phyloP scores from a whole-genome alignment of 2,888 invertebrate species.

The Parthenolecanium corni region DNA sequence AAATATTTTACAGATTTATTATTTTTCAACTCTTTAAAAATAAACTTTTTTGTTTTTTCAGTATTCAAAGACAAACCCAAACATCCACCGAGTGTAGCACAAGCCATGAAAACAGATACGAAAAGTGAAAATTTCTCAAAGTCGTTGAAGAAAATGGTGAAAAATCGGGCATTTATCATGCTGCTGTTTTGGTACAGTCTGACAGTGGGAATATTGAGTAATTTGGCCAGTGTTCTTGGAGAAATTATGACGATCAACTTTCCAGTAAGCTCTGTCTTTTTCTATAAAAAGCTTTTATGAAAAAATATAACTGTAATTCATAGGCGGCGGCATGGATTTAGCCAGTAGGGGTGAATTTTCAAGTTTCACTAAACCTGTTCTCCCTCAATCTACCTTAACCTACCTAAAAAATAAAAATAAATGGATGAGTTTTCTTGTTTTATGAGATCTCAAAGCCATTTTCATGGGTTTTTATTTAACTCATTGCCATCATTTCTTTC shows the following conservation, averaged over 20 bases:
- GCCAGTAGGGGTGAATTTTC: too few relatives aligned
- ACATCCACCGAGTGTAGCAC: not conserved
- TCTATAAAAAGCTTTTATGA: slow-evolving; percentile 37
- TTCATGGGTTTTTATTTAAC: too few relatives aligned
- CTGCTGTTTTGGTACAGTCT: not conserved
- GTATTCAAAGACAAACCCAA: not conserved
- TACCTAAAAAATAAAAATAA: too few relatives aligned
- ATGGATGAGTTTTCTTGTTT: too few relatives aligned
- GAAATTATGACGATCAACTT: slow-evolving; percentile 41
- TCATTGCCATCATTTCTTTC: too few relatives aligned
- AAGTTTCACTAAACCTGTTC: too few relatives aligned
- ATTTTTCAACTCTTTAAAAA: too few relatives aligned
- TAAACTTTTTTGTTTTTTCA: not conserved
- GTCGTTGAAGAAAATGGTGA: not conserved
- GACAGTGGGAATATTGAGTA: slow-evolving; percentile 35
- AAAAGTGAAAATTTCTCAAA: not conserved
- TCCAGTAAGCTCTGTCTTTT: slow-evolving; percentile 36
- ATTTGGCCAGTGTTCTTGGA: slow-evolving; percentile 53
- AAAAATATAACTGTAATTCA: too few relatives aligned
- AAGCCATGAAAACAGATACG: not conserved
- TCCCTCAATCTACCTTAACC: too few relatives aligned
- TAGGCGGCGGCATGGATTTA: too few relatives aligned
- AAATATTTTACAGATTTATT: too few relatives aligned
- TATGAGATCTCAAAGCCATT: too few relatives aligned
- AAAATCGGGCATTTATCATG: not conserved